A percentile compares a stretch with the other conserved stretches of the same genome.
Conservation (phyloP, 2,797 vertebrate species). For the Picus viridis region DNA sequence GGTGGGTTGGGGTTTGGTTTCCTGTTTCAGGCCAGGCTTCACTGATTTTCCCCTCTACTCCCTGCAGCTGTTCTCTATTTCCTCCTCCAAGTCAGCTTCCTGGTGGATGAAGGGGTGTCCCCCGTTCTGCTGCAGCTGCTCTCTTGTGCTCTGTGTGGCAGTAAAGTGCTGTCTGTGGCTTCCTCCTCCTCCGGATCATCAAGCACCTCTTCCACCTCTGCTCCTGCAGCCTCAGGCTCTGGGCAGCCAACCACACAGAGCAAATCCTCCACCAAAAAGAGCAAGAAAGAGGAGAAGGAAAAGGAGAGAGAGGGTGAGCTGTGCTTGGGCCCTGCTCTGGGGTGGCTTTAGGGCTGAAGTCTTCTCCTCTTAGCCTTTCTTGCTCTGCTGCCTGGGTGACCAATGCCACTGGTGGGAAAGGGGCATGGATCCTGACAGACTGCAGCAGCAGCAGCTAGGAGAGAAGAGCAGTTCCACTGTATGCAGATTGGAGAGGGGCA, state of each 20-base stretch:
- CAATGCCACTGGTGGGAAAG: neutral
- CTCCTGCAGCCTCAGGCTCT: conserved; percentile 77
- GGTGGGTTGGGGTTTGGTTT: no score
- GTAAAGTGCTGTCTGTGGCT: conserved; percentile 89
- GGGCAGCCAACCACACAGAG: conserved; percentile 88
- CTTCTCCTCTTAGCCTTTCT: neutral
- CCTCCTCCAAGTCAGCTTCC: conserved; percentile 97
- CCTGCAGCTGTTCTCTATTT: conserved; percentile 94
- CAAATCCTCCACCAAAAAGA: conserved; percentile 97
- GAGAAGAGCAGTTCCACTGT: neutral
- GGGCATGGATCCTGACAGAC: fast-evolving
- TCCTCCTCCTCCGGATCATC: conserved; percentile 80
- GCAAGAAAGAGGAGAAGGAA: conserved; percentile 98
- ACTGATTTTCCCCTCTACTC: neutral
- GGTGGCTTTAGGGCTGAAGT: neutral
- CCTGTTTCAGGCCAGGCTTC: neutral
- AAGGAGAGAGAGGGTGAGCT: conserved; percentile 95
- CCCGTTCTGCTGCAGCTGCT: conserved; percentile 95
- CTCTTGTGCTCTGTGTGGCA: conserved; percentile 97
- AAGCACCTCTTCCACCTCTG: conserved; percentile 73
- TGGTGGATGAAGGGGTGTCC: conserved; percentile 96
- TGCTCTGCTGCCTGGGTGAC: fast-evolving
- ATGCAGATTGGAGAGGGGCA: neutral
- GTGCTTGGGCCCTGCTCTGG: neutral
- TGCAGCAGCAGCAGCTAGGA: neutral